These are phyloP conservation scores for Borostomias antarcticus DNA, from an alignment of 2,797 vertebrate genomes.

Conservation along the genomic window DNA sequence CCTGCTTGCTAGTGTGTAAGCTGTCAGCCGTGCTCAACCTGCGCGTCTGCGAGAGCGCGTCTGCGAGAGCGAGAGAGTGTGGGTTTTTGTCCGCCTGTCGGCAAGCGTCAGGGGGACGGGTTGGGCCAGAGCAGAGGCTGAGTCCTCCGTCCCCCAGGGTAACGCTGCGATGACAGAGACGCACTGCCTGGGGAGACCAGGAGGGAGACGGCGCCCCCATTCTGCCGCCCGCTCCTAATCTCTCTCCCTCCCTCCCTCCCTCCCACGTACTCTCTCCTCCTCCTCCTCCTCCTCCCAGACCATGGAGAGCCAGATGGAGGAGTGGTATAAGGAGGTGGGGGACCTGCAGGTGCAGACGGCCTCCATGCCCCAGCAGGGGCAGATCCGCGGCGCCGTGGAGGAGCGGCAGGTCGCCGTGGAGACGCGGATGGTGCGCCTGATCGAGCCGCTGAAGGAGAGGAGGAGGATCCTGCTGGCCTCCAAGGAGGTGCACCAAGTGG, in stretches of 20 bases:
- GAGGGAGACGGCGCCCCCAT: background rate
- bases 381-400: conserved; percentile 76
- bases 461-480: conserved; percentile 88
- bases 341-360: conserved; percentile 85
- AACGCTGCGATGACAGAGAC: background rate
- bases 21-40: too few relatives aligned
- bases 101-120: background rate
- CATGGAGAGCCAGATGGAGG: conserved; percentile 92
- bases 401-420: conserved; percentile 83
- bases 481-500: conserved; percentile 92
- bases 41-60: background rate
- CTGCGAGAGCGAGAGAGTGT: background rate
- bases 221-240: conserved; percentile 1
- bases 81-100: background rate
- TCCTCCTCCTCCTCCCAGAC: conserved; percentile 72
- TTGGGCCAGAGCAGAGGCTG: background rate
- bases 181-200: background rate
- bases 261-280: too few relatives aligned
- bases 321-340: conserved; percentile 90
- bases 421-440: conserved; percentile 86
- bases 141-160: background rate
- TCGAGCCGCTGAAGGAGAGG: conserved; percentile 91
- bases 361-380: conserved; percentile 81
- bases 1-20: background rate
- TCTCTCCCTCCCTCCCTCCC: background rate